Base-by-base conservation (phyloP, 2,113 vertebrate species). In the Mesoclemmys tuberculata region DNA sequence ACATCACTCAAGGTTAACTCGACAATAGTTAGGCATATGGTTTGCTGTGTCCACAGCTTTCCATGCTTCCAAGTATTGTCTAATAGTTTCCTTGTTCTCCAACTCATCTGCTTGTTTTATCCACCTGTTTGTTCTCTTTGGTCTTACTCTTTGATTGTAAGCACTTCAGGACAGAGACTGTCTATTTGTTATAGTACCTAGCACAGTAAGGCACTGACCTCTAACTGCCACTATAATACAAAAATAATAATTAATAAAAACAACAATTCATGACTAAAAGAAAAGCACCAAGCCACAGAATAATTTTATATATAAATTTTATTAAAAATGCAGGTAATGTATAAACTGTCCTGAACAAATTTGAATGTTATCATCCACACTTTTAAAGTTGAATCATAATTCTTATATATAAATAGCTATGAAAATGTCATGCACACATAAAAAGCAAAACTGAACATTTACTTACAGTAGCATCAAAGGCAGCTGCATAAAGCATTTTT, bases 21-120 rank as follows among this genome's bases (percentile, higher is more conserved):
- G 79, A 68, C 75, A 80, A 68, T 75, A 26, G 35, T 22, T 1
- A 61, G 84, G 78, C 13, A 3, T 35, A 51, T 5, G 0, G 68
- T 77, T 38, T 49, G 56, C 64, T 16, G 38, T 0, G 9, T 29
- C 55, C 11, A 51, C 80, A n/a, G 41, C 80, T 58, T 87, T 49
- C 51, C 84, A 84, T 24, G 41, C 80, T 51, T 2, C 4, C 5
- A 3, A 1, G 1, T 2, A 24, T 68, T 18, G 0, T 2, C 2
- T 19, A 16, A 68, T 1, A 1, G 0, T 10, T 86, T 29, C 35
- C 0, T 5, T 0, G 0, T 52, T 54, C 0, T 44, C 0, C 13
- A 81, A 54, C 1, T 0, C 22, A 1, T 1, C 52, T 1, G 1
- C 24, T 75, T 56, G 71, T 2, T 68, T 85, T 74, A 58, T 80